Conservation (phyloP, 2,888 invertebrate genomes). For the Polyommatus iphigenia region DNA sequence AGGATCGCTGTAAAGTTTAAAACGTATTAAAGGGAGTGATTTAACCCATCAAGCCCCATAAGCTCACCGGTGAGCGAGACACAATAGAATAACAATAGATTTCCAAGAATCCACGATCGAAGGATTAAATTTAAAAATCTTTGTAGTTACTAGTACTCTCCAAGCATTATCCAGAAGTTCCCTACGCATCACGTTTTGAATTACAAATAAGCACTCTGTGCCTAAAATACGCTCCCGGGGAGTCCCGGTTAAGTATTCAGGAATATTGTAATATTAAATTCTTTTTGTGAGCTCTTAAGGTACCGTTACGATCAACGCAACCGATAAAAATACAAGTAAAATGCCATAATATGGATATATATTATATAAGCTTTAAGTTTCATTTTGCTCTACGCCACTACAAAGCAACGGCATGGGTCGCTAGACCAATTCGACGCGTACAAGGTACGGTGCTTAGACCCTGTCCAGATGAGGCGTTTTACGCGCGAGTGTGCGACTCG, state of each 20-base stretch:
- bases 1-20: neutral
- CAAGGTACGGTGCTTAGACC: too few species aligned
- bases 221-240: neutral
- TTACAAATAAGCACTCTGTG: slow-evolving; percentile 14
- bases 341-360: too few species aligned
- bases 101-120: too few species aligned
- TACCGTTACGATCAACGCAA: too few species aligned
- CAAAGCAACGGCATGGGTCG: too few species aligned
- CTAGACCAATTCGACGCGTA: too few species aligned
- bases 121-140: neutral
- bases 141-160: neutral
- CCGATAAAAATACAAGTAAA: neutral
- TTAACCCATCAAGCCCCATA: neutral
- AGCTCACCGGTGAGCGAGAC: too few species aligned
- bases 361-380: too few species aligned
- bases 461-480: too few species aligned
- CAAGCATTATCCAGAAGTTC: neutral
- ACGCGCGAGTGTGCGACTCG: too few species aligned
- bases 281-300: neutral
- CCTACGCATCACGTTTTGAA: neutral
- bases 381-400: too few species aligned
- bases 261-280: slow-evolving; percentile 14
- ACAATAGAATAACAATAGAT: too few species aligned
- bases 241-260: neutral
- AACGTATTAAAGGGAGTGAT: neutral